Conservation (phyloP, 2,888 invertebrate genomes). For the Timandra comae region DNA sequence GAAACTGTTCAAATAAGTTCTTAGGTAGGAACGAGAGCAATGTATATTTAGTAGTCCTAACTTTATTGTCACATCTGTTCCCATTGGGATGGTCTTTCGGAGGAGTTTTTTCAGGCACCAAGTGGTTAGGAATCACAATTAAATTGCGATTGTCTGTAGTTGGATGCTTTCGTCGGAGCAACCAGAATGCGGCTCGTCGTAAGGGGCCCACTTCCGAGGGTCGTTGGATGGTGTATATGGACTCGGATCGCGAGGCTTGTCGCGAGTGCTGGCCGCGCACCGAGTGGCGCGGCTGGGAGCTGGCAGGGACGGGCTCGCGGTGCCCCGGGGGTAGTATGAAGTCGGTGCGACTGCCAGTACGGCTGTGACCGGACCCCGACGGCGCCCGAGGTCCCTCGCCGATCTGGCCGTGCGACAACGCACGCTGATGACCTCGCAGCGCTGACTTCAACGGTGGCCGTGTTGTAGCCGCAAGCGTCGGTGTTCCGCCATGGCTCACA, state of each 20-base stretch:
- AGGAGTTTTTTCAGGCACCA: conserved; percentile 88
- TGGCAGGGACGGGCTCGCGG: conserved; percentile 77
- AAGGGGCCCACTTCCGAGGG: conserved; percentile 83
- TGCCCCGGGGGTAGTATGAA: conserved; percentile 93
- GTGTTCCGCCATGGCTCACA: conserved; percentile 88
- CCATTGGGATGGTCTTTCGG: conserved; percentile 89
- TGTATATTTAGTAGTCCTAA: conserved; percentile 97
- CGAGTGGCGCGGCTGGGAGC: conserved; percentile 64
- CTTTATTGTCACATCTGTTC: conserved; percentile 87
- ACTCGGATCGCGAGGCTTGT: conserved; percentile 92
- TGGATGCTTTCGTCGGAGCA: conserved; percentile 78
- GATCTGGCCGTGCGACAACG: conserved; percentile 92
- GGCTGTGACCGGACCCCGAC: conserved; percentile 81
- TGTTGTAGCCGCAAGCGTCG: conserved; percentile 64
- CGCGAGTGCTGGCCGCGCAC: conserved; percentile 83
- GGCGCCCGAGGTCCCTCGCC: conserved; percentile 73
- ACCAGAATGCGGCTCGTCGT: conserved; percentile 79
- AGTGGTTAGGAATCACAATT: conserved; percentile 89
- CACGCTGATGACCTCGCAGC: conserved; percentile 86
- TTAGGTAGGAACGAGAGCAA: conserved; percentile 95
- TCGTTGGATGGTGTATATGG: conserved; percentile 90
- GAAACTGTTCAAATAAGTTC: conserved; percentile 97
- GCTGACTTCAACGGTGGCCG: conserved; percentile 86
- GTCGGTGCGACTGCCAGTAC: conserved; percentile 91
- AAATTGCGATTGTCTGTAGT: conserved; percentile 82